These are phyloP conservation scores for Nettapus auritus DNA, from an alignment of 2,113 vertebrate species.

Conservation along the genomic window DNA sequence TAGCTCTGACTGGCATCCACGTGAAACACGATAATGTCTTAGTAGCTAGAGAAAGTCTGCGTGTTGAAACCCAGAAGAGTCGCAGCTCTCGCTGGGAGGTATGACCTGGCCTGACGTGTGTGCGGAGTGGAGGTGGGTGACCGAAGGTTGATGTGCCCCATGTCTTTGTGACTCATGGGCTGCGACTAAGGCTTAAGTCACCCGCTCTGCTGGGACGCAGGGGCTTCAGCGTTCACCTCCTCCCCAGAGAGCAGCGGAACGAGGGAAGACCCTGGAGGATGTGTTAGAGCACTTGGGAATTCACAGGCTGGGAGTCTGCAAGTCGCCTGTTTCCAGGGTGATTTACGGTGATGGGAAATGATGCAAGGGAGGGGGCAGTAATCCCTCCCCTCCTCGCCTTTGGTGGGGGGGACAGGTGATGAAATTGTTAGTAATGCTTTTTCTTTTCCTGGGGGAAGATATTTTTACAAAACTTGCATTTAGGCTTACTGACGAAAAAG, in stretches of 20 bases:
- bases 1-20: background rate
- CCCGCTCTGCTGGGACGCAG: accelerated
- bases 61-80: background rate
- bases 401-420: background rate
- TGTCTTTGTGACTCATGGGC: background rate
- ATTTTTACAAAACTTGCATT: background rate
- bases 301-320: background rate
- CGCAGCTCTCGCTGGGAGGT: background rate
- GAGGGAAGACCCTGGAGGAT: background rate
- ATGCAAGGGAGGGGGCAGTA: background rate
- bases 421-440: background rate
- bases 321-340: background rate
- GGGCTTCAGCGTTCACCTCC: accelerated
- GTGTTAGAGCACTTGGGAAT: background rate
- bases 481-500: background rate
- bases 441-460: background rate
- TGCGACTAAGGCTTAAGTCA: background rate
- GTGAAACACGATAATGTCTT: background rate
- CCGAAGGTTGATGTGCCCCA: accelerated
- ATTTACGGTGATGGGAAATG: background rate
- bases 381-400: background rate
- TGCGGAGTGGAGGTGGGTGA: background rate
- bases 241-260: background rate
- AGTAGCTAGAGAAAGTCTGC: background rate
- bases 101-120: background rate